A percentile compares a stretch with the other conserved stretches of the same genome.
These are phyloP conservation scores for Elymnias hypermnestra DNA, from an alignment of 1,140 invertebrate species.

Conservation along the genomic window DNA sequence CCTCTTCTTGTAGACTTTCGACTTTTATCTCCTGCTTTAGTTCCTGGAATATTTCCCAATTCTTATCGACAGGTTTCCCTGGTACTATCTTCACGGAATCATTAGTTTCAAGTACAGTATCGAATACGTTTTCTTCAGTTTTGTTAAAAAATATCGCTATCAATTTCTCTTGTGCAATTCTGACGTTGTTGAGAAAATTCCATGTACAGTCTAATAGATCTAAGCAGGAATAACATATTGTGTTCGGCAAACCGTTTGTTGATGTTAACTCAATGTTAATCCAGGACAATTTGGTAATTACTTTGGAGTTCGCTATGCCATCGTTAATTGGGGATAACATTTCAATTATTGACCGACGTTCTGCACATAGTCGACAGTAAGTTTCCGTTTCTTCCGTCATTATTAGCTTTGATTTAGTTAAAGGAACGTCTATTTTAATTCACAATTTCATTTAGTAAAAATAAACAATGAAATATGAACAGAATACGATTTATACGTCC, in stretches of 20 bases:
- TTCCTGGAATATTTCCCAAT: conserved; percentile 50
- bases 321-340: conserved; percentile 48
- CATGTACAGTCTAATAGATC: conserved; percentile 59
- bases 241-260: conserved; percentile 41
- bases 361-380: conserved; percentile 61
- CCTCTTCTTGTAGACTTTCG: conserved; percentile 22
- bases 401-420: conserved; percentile 17
- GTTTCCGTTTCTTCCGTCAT: conserved; percentile 45
- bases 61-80: conserved; percentile 45
- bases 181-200: conserved; percentile 51
- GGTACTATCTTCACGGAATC: conserved; percentile 16
- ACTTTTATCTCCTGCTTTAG: conserved; percentile 48
- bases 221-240: conserved; percentile 65
- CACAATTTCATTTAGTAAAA: background rate
- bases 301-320: conserved; percentile 50
- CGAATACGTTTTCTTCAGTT: conserved; percentile 13
- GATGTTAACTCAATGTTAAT: conserved; percentile 59
- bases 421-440: too few relatives aligned
- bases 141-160: conserved; percentile 36
- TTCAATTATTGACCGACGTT: conserved; percentile 43
- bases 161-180: conserved; percentile 52
- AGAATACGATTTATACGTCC: conserved; percentile 13
- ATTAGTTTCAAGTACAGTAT: conserved; percentile 7
- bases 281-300: conserved; percentile 55
- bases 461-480: conserved; percentile 10